Evolutionary conservation across 2,888 invertebrate species (phyloP).

Genomic region (Unio pictorum): DNA sequence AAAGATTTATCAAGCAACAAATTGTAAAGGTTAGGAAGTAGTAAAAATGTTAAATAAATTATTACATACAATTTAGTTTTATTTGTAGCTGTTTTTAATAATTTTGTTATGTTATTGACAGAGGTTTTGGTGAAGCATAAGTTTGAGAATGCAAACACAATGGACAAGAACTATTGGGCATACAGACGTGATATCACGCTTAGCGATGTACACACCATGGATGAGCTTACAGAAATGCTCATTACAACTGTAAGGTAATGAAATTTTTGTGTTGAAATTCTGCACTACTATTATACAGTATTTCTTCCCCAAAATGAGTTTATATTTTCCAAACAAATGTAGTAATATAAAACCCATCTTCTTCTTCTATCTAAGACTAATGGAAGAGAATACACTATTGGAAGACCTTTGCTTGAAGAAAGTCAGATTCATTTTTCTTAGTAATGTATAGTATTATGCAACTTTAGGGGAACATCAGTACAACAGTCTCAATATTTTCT

Average conservation of each 20-base stretch:
- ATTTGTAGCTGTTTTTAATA: too few relatives aligned
- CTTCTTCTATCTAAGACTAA: background rate
- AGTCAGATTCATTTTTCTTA: too few relatives aligned
- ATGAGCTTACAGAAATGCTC: slow-evolving; percentile 74
- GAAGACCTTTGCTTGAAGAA: too few relatives aligned
- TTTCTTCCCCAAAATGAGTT: too few relatives aligned
- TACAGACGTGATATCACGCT: slow-evolving; percentile 64
- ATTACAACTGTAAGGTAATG: slow-evolving; percentile 6
- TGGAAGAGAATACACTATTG: background rate
- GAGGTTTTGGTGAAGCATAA: slow-evolving; percentile 77
- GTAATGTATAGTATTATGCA: too few relatives aligned
- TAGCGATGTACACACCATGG: slow-evolving; percentile 40
- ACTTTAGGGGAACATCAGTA: too few relatives aligned
- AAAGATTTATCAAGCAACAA: too few relatives aligned
- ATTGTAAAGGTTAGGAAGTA: too few relatives aligned
- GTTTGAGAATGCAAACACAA: slow-evolving; percentile 96
- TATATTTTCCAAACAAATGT: too few relatives aligned
- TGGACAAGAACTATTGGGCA: slow-evolving; percentile 82
- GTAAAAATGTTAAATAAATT: too few relatives aligned
- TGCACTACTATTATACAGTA: background rate
- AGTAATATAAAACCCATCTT: background rate
- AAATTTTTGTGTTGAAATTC: background rate
- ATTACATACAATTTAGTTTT: too few relatives aligned
- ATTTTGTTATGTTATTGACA: background rate
- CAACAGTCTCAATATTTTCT: too few relatives aligned